Conservation (phyloP, 2,888 invertebrate genomes). For the Euplagia quadripunctaria region DNA sequence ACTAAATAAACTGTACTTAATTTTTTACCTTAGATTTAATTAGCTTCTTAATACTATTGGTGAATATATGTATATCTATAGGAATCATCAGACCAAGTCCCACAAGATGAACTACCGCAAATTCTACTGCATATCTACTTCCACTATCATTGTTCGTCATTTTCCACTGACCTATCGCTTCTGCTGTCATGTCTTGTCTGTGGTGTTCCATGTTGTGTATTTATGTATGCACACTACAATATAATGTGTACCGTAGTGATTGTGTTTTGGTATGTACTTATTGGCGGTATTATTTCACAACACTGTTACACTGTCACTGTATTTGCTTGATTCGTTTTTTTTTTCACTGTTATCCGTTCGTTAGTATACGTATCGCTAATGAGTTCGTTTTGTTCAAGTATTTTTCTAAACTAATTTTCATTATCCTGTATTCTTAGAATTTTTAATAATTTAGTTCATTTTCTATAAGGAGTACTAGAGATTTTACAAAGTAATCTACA, state of each 20-base stretch:
- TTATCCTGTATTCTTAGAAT: conserved; percentile 18
- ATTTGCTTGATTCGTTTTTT: conserved; percentile 25
- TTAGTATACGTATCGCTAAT: conserved; percentile 37
- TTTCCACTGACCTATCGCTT: conserved; percentile 82
- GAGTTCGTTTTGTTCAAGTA: conserved; percentile 44
- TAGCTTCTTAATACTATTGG: not conserved
- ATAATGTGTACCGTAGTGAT: conserved; percentile 37
- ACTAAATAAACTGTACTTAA: not conserved
- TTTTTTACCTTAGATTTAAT: not conserved
- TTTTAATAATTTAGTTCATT: not conserved
- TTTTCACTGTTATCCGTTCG: conserved; percentile 42
- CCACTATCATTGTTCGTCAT: conserved; percentile 52
- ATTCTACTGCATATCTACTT: conserved; percentile 19
- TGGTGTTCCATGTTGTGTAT: conserved; percentile 74
- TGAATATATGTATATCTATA: not conserved
- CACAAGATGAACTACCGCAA: conserved; percentile 33
- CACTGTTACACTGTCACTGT: conserved; percentile 52
- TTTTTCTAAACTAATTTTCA: conserved; percentile 37
- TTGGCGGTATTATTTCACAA: conserved; percentile 37
- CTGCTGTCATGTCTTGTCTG: conserved; percentile 74
- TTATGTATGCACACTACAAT: conserved; percentile 45
- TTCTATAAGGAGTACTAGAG: not conserved
- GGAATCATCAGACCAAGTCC: conserved; percentile 22
- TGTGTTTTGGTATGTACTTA: conserved; percentile 24
- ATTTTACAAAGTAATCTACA: too few species aligned